phyloP scores from a whole-genome alignment of 2,113 vertebrate genomes.

The Xiphias gladius region DNA sequence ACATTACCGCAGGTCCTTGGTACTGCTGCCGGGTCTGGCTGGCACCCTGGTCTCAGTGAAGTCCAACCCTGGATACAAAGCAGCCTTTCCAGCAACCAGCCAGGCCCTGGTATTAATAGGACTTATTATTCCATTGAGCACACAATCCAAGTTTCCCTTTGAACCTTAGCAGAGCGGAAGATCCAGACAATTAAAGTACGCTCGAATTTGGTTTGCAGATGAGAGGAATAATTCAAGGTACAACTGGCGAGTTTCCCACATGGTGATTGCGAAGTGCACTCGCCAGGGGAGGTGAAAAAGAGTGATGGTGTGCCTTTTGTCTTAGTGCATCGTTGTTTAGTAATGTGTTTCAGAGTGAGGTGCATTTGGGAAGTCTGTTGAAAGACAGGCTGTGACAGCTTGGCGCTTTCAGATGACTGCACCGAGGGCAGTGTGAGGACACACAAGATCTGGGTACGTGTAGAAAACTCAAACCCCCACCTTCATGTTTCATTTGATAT shows the following conservation, averaged over 20 bases:
- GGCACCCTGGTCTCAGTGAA: conserved; percentile 68
- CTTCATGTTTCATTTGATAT: conserved; percentile 24
- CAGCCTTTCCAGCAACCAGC: conserved; percentile 57
- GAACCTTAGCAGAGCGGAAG: conserved; percentile 21
- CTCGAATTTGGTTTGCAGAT: conserved; percentile 59
- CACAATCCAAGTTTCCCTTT: conserved; percentile 51
- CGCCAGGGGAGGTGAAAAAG: neutral
- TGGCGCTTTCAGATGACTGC: conserved; percentile 25
- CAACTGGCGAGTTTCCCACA: conserved; percentile 39
- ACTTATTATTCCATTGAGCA: conserved; percentile 58
- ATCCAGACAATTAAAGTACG: conserved; percentile 26
- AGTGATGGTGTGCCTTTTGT: conserved; percentile 24
- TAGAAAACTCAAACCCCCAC: neutral
- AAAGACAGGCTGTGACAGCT: conserved; percentile 40
- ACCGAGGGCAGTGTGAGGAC: conserved; percentile 32
- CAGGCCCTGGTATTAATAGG: conserved; percentile 54
- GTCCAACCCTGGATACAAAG: conserved; percentile 68
- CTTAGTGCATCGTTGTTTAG: conserved; percentile 35
- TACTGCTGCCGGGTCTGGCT: conserved; percentile 65
- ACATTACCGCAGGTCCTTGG: conserved; percentile 70
- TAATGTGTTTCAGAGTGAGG: conserved; percentile 35
- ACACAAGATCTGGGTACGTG: conserved; percentile 16
- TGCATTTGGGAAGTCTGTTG: conserved; percentile 32
- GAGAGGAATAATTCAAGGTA: conserved; percentile 49
- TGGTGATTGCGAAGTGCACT: conserved; percentile 29